These are phyloP conservation scores for Romanogobio albipinnatus DNA, from an alignment of 2,113 vertebrate genomes.

Conservation along the genomic window DNA sequence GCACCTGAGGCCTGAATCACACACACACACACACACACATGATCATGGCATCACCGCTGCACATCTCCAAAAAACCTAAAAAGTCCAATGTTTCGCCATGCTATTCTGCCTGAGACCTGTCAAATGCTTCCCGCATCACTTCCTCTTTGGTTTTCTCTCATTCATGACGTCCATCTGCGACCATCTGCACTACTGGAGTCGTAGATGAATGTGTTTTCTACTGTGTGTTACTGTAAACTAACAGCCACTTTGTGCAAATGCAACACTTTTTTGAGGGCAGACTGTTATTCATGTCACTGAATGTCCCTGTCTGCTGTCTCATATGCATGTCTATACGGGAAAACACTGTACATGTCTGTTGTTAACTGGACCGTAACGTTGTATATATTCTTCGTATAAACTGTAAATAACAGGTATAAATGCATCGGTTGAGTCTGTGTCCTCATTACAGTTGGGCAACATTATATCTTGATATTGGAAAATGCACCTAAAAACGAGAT, in stretches of 20 bases:
- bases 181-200: conserved; percentile 32
- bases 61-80: conserved; percentile 16
- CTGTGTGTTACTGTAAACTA: conserved; percentile 19
- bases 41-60: conserved; percentile 1
- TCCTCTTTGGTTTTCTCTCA: conserved; percentile 15
- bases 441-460: neutral
- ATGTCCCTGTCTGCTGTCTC: conserved; percentile 28
- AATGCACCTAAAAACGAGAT: neutral
- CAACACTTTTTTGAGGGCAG: conserved; percentile 35
- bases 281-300: conserved; percentile 42
- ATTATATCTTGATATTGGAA: neutral
- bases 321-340: conserved; percentile 48
- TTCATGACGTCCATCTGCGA: neutral
- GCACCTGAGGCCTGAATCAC: conserved; percentile 50
- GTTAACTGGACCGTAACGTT: conserved; percentile 47
- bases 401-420: conserved; percentile 64
- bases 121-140: conserved; percentile 58
- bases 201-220: conserved; percentile 15
- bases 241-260: conserved; percentile 15
- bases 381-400: conserved; percentile 57
- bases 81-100: neutral
- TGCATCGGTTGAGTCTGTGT: conserved; percentile 44
- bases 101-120: conserved; percentile 51
- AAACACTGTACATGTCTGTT: conserved; percentile 4
- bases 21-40: conserved; percentile 10